Evolutionary conservation across 2,797 vertebrate genomes (phyloP), one percentile per base, ranked within the genome.

Genomic region (Apogon hyalosoma): DNA sequence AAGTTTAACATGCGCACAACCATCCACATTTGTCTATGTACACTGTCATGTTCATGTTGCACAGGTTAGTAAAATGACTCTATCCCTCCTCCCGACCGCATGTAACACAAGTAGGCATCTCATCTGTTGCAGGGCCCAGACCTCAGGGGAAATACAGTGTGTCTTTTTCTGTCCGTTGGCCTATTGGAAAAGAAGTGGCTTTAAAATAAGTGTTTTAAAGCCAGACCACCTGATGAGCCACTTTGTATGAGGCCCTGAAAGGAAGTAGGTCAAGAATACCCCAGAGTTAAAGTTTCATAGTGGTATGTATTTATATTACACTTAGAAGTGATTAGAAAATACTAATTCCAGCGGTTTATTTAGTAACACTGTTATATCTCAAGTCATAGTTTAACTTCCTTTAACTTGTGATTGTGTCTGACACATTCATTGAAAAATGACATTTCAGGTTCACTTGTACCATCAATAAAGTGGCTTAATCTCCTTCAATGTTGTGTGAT

Each of bases 121-220:
- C 64, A 57, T 78, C 63, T 78, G 63, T 58, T 36, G 63, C 46
- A 67, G 63, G 45, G 42, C 42, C 62, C 46, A 56, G 57, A 76
- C 60, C 83, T 69, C 68, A 47, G 8, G 68, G 33, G 75, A 63
- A 72, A 62, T 18, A 55, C 47, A 70, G 31, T 48, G 43, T 71
- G 68, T 73, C 77, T 74, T 74, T 57, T 80, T 63, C 54, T 57
- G 52, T 64, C 65, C 39, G 10, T 33, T 47, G 46, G 56, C 42
- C 52, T 49, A 47, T 53, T 49, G 42, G 28, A 39, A 75, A 50
- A 48, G 43, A 82, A 60, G 55, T 47, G 36, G 19, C 70, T 82
- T 69, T 67, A 81, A 84, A 85, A 82, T 85, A 80, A 82, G 75
- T 64, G 65, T 66, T 70, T 76, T 53, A 31, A 61, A 51, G 49